Evolutionary conservation across 2,113 vertebrate species (phyloP).

Genomic region (Colistium nudipinnis): DNA sequence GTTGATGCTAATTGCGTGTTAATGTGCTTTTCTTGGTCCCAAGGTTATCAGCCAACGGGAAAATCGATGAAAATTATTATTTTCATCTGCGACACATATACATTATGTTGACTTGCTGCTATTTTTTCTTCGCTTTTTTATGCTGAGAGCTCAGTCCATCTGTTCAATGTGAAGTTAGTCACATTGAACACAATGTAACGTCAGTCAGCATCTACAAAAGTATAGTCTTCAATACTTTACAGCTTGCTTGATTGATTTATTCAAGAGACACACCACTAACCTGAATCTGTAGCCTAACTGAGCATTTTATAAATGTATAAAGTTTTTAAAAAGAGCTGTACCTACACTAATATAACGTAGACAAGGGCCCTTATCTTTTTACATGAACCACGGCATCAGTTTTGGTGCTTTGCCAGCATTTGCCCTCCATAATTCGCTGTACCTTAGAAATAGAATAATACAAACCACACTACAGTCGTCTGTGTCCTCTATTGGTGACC

Average conservation of each 20-base stretch:
- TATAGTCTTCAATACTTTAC: no score
- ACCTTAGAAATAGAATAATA: constrained; percentile 2
- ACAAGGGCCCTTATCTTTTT: constrained; percentile 14
- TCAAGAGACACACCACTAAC: no score
- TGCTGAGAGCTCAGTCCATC: no score
- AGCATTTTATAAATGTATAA: background rate
- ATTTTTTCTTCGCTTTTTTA: background rate
- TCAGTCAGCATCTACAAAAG: no score
- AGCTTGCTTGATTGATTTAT: no score
- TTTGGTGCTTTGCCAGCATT: constrained; percentile 45
- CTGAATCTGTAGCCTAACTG: background rate
- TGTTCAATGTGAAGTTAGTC: no score
- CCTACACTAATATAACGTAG: no score
- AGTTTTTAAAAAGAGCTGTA: background rate
- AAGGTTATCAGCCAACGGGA: background rate
- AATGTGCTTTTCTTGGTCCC: background rate
- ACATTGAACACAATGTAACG: no score
- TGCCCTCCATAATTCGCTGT: constrained; percentile 5
- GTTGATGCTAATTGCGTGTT: background rate
- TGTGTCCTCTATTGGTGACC: background rate
- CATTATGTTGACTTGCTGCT: background rate
- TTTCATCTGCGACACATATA: background rate
- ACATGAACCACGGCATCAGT: constrained; percentile 14
- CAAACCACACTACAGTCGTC: background rate
- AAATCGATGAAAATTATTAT: background rate